phyloP scores from a whole-genome alignment of 2,888 invertebrate genomes.

The Aproaerema taeniolella region DNA sequence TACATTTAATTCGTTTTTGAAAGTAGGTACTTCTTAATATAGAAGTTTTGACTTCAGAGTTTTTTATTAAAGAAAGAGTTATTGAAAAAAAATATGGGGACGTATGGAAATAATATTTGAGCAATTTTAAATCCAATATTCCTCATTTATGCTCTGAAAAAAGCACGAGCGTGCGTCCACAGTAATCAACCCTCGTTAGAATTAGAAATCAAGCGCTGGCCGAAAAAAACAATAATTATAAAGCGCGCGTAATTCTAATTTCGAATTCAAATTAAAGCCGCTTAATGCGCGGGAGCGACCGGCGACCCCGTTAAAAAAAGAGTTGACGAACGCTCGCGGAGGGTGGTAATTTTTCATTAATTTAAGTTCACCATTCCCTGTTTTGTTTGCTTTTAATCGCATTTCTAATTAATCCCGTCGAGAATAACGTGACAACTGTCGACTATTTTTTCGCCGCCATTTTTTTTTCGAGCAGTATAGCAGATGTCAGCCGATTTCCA shows the following conservation, averaged over 20 bases:
- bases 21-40: background rate
- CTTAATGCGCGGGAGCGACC: conserved; percentile 77
- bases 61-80: too few species aligned
- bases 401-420: conserved; percentile 78
- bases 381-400: conserved; percentile 78
- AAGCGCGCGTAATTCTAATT: conserved; percentile 78
- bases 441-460: conserved; percentile 73
- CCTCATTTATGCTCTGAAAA: conserved; percentile 11
- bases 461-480: conserved; percentile 69
- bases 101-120: too few species aligned
- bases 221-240: conserved; percentile 73
- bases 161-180: conserved; percentile 7
- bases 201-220: conserved; percentile 68
- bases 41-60: too few species aligned
- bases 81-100: too few species aligned
- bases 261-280: conserved; percentile 78
- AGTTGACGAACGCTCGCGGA: conserved; percentile 75
- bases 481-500: conserved; percentile 77
- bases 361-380: conserved; percentile 78
- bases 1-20: background rate
- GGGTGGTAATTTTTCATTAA: conserved; percentile 79
- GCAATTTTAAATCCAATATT: too few species aligned
- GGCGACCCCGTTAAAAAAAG: conserved; percentile 75
- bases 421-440: conserved; percentile 78
- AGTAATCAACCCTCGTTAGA: conserved; percentile 54